Evolutionary conservation across 2,888 invertebrate species (phyloP).

Genomic region (Orchestes rusci): DNA sequence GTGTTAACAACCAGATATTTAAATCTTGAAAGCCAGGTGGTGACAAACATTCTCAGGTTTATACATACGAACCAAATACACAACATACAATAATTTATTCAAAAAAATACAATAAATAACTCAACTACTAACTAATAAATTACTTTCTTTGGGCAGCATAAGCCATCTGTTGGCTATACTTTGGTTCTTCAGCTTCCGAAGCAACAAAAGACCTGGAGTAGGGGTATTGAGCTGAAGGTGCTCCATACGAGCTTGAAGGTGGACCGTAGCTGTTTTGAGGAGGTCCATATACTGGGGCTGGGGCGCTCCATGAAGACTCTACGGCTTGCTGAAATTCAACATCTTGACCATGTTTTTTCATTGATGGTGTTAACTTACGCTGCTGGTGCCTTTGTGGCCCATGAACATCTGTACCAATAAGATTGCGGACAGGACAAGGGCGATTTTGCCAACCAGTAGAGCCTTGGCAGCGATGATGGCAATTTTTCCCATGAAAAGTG

Average conservation of each 20-base stretch:
- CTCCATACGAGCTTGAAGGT: conserved; percentile 33
- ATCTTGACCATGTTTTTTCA: background rate
- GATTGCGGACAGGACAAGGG: conserved; percentile 64
- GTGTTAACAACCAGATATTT: too few species aligned
- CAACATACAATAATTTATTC: too few species aligned
- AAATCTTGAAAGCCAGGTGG: too few species aligned
- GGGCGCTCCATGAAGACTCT: conserved; percentile 9
- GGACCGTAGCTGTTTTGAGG: conserved; percentile 26
- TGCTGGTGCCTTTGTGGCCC: conserved; percentile 29
- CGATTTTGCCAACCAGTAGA: conserved; percentile 68
- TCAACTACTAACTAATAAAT: conserved; percentile 7
- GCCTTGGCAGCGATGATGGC: conserved; percentile 71
- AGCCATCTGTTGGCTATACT: conserved; percentile 57
- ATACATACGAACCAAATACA: too few species aligned
- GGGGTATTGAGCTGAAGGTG: conserved; percentile 40
- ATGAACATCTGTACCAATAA: conserved; percentile 49
- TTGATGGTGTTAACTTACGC: conserved; percentile 3
- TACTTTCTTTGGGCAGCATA: conserved; percentile 54
- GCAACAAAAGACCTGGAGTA: conserved; percentile 42
- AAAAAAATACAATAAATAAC: too few species aligned
- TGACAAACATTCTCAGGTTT: too few species aligned
- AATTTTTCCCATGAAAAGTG: conserved; percentile 63
- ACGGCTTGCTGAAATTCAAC: background rate
- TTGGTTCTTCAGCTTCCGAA: conserved; percentile 44
- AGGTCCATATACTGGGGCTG: conserved; percentile 11